Base-by-base conservation (phyloP, 2,888 invertebrate genomes). In the Hirtodrosophila duncani region DNA sequence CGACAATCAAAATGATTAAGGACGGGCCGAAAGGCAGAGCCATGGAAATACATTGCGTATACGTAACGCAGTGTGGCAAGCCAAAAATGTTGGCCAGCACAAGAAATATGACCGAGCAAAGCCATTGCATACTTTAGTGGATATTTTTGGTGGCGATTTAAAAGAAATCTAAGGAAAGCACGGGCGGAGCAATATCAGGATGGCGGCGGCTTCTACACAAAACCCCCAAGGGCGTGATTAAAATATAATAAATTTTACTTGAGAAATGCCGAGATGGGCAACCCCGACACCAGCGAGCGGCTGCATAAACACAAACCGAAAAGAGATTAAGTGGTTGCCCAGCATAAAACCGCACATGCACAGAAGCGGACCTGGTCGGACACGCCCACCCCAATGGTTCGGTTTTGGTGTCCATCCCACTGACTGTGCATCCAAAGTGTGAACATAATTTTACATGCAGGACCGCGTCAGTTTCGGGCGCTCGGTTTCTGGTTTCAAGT, bases 221-320 rank as follows among this genome's bases (percentile, higher is more conserved):
- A 56, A 68, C 72, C 67, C 84, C 78, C 82, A 50, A 49, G 85
- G 82, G 85, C 82, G 84, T 85, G 85, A 85, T 85, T 85, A 85
- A 84, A 85, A 83, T 84, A 84, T 83, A 84, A 84, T 82, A 84
- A 82, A 84, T 84, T 84, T 82, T 62, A 71, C 67, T 78, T 70
- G 71, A 52, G 64, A 67, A 64, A 67, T 63, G 68, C 71, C 60
- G 38, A 45, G 67, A 63, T n/a, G n/a, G n/a, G 53, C 30, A 42
- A 58, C 58, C 51, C 52, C 60, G 29, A 44, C 27, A 30, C 18
- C 18, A 44, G 8, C 17, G 26, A 9, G 16, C 9, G 24, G 52
- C 50, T 38, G 67, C 68, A 56, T 29, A 67, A 55, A 65, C 68
- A 56, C 27, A 67, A 55, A 56, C 69, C 64, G 59, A 69, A 67